Evolutionary conservation across 2,797 vertebrate species (phyloP).

Genomic region (Hydrolagus colliei): DNA sequence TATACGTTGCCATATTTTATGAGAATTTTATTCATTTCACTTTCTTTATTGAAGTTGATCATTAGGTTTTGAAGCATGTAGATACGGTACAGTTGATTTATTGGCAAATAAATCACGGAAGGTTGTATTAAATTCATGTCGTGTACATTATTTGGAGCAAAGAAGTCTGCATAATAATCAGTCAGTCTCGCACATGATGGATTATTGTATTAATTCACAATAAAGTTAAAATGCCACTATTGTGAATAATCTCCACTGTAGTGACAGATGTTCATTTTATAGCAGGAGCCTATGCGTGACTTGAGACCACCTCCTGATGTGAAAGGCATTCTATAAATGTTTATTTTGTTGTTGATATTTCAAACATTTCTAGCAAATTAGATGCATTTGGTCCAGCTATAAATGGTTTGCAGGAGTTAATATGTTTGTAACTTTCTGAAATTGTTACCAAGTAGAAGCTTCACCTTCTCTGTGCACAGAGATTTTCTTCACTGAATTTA

Average conservation of each 20-base stretch:
- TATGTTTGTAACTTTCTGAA: no score
- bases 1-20: neutral
- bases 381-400: neutral
- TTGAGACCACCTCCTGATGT: no score
- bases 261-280: neutral
- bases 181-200: neutral
- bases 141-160: neutral
- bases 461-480: neutral
- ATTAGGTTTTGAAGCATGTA: neutral
- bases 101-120: neutral
- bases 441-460: no score
- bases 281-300: no score
- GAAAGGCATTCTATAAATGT: no score
- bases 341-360: no score
- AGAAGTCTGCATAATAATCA: neutral
- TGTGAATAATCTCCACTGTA: neutral
- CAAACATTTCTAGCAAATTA: neutral
- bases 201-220: slow-evolving; percentile 8
- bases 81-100: neutral
- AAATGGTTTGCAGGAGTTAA: neutral
- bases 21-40: neutral
- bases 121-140: slow-evolving; percentile 3
- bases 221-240: slow-evolving; percentile 14
- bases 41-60: neutral
- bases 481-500: no score